Evolutionary conservation across 2,888 invertebrate genomes (phyloP).

Genomic region (Tenthredo notha): DNA sequence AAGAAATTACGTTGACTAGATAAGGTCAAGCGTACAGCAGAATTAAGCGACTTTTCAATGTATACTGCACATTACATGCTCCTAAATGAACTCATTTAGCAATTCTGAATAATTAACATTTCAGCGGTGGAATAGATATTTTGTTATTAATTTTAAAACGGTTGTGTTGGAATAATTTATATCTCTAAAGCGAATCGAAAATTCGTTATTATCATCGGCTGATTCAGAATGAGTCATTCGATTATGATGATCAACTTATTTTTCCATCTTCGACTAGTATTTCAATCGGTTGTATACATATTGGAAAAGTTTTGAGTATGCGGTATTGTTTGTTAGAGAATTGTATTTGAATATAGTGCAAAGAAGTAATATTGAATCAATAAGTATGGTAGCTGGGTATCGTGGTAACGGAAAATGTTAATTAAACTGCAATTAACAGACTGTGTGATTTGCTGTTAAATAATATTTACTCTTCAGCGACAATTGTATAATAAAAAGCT

Average conservation of each 20-base stretch:
- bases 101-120: neutral
- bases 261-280: neutral
- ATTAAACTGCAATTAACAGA: neutral
- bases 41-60: neutral
- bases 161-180: neutral
- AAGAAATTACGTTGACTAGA: conserved; percentile 12
- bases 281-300: neutral
- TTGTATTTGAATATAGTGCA: neutral
- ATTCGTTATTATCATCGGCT: neutral
- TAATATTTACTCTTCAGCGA: neutral
- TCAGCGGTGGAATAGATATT: neutral
- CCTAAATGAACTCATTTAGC: neutral
- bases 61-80: neutral
- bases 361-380: neutral
- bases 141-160: neutral
- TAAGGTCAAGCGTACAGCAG: neutral
- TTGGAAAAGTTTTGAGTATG: neutral
- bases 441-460: neutral
- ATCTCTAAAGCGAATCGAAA: neutral
- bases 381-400: neutral
- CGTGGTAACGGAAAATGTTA: neutral
- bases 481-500: neutral
- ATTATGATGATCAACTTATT: neutral
- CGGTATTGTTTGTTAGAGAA: neutral
- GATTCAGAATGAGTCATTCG: neutral